Percentiles rank a stretch among this genome's conserved stretches.
Conservation (phyloP, 2,888 invertebrate species). For the Ormyrus labotus region DNA sequence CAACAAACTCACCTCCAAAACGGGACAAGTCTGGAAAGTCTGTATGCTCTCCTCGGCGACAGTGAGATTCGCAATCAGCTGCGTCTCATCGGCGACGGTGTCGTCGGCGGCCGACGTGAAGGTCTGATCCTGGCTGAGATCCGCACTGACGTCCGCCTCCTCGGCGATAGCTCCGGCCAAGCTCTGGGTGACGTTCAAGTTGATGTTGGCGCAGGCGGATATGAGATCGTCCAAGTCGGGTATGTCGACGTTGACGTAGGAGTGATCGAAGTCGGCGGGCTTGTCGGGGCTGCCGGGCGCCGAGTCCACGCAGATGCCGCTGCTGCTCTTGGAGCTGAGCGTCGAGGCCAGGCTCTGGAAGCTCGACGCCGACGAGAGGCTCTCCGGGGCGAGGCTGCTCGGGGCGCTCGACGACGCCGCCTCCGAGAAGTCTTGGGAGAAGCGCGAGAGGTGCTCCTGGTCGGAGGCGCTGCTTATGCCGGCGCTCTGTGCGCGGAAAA, state of each 20-base stretch:
- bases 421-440: slow-evolving; percentile 3
- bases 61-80: background rate
- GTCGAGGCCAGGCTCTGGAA: slow-evolving; percentile 69
- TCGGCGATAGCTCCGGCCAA: background rate
- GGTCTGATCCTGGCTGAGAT: slow-evolving; percentile 67
- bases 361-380: slow-evolving; percentile 68
- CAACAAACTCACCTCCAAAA: slow-evolving; percentile 26
- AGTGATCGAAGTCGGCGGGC: slow-evolving; percentile 47
- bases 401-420: slow-evolving; percentile 43
- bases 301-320: slow-evolving; percentile 63
- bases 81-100: slow-evolving; percentile 24
- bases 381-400: slow-evolving; percentile 59
- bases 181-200: slow-evolving; percentile 47
- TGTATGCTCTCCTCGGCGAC: slow-evolving; percentile 32
- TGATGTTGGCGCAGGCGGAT: slow-evolving; percentile 66
- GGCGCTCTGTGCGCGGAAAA: slow-evolving; percentile 3
- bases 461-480: background rate
- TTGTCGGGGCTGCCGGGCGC: slow-evolving; percentile 59
- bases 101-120: slow-evolving; percentile 67
- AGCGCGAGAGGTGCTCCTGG: background rate
- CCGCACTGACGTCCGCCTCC: slow-evolving; percentile 44
- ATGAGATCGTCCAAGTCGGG: slow-evolving; percentile 69
- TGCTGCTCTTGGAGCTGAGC: slow-evolving; percentile 67
- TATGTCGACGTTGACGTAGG: slow-evolving; percentile 65
- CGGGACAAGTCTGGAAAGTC: slow-evolving; percentile 46